Evolutionary conservation across 2,888 invertebrate species (phyloP).

Genomic region (Artemia sinica): DNA sequence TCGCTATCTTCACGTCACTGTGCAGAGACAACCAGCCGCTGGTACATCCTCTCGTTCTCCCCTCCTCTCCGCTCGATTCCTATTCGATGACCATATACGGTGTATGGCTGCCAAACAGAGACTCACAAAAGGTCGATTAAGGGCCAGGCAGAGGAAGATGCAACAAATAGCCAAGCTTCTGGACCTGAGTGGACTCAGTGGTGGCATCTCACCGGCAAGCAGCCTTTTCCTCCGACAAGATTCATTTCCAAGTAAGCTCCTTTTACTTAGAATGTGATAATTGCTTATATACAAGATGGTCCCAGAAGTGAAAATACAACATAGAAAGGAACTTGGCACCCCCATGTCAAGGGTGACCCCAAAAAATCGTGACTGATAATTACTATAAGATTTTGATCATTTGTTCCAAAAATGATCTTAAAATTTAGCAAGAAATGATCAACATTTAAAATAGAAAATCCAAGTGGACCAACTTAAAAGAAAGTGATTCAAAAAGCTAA

Average conservation of each 20-base stretch:
- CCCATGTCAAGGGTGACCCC: too few relatives aligned
- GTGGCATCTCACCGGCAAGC: conserved; percentile 27
- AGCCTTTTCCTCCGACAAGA: conserved; percentile 20
- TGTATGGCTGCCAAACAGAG: conserved; percentile 98
- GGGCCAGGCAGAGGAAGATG: conserved; percentile 91
- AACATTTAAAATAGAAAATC: too few relatives aligned
- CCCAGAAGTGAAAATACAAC: too few relatives aligned
- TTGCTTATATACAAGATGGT: too few relatives aligned
- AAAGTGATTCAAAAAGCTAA: too few relatives aligned
- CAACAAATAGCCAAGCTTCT: conserved; percentile 79
- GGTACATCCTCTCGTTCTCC: conserved; percentile 43
- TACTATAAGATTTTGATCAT: too few relatives aligned
- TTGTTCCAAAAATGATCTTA: too few relatives aligned
- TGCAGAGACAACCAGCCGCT: conserved; percentile 55
- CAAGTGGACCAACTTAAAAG: too few relatives aligned
- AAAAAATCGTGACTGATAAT: too few relatives aligned
- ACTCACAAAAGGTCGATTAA: conserved; percentile 60
- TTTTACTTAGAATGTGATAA: too few relatives aligned
- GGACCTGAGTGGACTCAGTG: conserved; percentile 45
- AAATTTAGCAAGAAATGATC: too few relatives aligned
- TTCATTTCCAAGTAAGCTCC: conserved; percentile 15
- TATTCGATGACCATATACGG: conserved; percentile 95
- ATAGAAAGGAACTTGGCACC: too few relatives aligned
- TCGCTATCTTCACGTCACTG: conserved; percentile 77
- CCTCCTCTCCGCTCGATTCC: conserved; percentile 71